These are phyloP conservation scores for Ryuthela nishihirai DNA, from an alignment of 2,888 invertebrate species.

Conservation along the genomic window DNA sequence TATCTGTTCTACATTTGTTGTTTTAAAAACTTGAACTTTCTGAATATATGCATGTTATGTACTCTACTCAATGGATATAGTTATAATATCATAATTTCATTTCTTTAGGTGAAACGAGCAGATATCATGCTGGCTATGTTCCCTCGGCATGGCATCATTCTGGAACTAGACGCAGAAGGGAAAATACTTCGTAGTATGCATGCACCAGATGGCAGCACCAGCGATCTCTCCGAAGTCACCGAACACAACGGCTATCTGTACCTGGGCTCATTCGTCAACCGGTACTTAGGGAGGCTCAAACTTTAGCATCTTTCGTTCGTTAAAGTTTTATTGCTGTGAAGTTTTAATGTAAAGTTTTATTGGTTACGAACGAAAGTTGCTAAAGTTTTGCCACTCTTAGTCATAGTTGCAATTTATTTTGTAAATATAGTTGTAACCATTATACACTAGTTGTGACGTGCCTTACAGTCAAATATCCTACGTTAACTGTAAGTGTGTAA, in stretches of 20 bases:
- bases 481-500: too few species aligned
- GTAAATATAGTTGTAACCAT: too few species aligned
- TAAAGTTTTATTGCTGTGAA: too few species aligned
- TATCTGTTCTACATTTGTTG: too few species aligned
- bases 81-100: neutral
- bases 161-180: constrained; percentile 49
- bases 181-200: constrained; percentile 48
- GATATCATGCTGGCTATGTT: constrained; percentile 7
- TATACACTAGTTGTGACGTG: too few species aligned
- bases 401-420: too few species aligned
- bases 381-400: too few species aligned
- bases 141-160: constrained; percentile 47
- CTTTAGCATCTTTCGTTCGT: too few species aligned
- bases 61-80: neutral
- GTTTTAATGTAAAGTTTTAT: too few species aligned
- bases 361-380: too few species aligned
- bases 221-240: constrained; percentile 48
- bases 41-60: neutral
- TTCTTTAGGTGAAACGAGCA: constrained; percentile 16
- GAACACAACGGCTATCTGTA: constrained; percentile 42
- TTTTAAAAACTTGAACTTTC: too few species aligned
- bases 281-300: constrained; percentile 32
- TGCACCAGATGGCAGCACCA: constrained; percentile 47
- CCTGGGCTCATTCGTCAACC: constrained; percentile 38
- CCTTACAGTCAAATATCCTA: too few species aligned